A percentile compares a stretch with the other conserved stretches of the same genome.
Evolutionary conservation across 2,888 invertebrate genomes (phyloP).

Genomic region (Cantharis rustica): DNA sequence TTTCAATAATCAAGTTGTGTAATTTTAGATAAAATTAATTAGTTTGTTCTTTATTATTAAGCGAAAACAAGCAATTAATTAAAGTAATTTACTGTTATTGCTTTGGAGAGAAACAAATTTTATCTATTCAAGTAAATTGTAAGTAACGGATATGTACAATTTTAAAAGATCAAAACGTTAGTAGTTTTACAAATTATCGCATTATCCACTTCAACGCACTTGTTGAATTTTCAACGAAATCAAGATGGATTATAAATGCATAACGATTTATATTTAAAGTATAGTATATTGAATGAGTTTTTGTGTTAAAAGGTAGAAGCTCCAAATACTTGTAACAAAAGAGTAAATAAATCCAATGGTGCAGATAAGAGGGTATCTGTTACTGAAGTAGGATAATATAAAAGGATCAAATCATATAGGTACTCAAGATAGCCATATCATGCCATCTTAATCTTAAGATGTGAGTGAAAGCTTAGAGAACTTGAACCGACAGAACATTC

Average conservation of each 20-base stretch:
- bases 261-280: not conserved
- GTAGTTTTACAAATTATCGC: not conserved
- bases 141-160: not conserved
- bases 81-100: slow-evolving; percentile 1
- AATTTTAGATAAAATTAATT: slow-evolving; percentile 21
- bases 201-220: slow-evolving; percentile 6
- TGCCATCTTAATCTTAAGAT: slow-evolving; percentile 48
- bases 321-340: slow-evolving; percentile 20
- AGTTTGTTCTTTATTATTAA: slow-evolving; percentile 8
- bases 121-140: not conserved
- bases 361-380: slow-evolving; percentile 27
- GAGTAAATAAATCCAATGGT: slow-evolving; percentile 26
- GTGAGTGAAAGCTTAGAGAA: slow-evolving; percentile 41
- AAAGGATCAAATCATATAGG: slow-evolving; percentile 22
- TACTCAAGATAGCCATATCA: slow-evolving; percentile 45
- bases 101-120: not conserved
- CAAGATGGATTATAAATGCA: slow-evolving; percentile 8
- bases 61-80: slow-evolving; percentile 1
- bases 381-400: slow-evolving; percentile 25
- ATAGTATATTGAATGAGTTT: not conserved
- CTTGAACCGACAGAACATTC: slow-evolving; percentile 44
- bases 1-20: not conserved
- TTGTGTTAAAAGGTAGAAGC: slow-evolving; percentile 6
- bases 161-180: not conserved
- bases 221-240: slow-evolving; percentile 2